Base-by-base conservation (phyloP, 1,140 invertebrate genomes). In the Euglossa dilemma region DNA sequence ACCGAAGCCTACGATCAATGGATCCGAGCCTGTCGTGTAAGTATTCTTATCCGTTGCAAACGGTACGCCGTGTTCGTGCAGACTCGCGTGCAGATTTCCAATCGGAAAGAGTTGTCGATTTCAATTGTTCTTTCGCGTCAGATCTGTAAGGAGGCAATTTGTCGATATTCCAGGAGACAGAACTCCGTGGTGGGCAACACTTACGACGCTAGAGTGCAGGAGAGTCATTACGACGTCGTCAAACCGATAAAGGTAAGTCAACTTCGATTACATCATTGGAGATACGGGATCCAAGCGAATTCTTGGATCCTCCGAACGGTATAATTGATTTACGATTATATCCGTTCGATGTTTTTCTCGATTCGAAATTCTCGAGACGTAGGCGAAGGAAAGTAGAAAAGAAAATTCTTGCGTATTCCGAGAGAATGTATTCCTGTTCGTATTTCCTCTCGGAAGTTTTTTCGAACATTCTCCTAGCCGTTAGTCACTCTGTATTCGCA, bases 181-280 rank as follows among this genome's bases (percentile, higher is more conserved):
- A 94, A 93, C 84, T 94, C 91, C 50, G 90, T 90, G 52, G 80
- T 91, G 25, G 85, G 90, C 23, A 93, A 89, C 64, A 57, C 91
- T 43, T 93, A 92, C 76, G 94, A 95, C n/a, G 87, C 92, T 67
- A 93, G 92, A 71, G 91, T 92, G 45, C 92, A 91, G 81, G 95
- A 95, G 87, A 92, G 91, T 64, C 91, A 94, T 88, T 95, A 95
- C 87, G 95, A 95, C 78, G 91, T 93, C 76, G 91, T 94, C 69
- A 95, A 95, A 85, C 88, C 93, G 83, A n/a, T 91, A 52, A 94
- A 94, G 92, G 94, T 94, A 88, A 93, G 93, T 89, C 43, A 45
- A 43, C 2, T 16, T 28, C 23, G 36, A 57, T 82, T 52, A 59
- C 50, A 76, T 1, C 50, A 28, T 36, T 47, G n/a, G 18, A 16